Percentiles rank a stretch among this genome's conserved stretches.
Evolutionary conservation across 2,888 invertebrate species (phyloP).

Genomic region (Chalcosyrphus nemorum): DNA sequence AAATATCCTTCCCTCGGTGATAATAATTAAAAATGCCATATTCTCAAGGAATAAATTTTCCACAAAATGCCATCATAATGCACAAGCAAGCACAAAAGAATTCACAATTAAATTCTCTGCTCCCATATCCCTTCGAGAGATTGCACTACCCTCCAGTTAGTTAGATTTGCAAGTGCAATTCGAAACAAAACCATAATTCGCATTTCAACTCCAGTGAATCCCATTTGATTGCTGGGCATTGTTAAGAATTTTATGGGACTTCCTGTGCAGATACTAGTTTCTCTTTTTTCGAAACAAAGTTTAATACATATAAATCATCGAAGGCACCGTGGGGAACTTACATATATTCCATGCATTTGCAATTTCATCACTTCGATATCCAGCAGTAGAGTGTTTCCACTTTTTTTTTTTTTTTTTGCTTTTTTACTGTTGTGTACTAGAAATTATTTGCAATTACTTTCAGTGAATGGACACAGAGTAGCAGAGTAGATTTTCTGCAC

Average conservation of each 20-base stretch:
- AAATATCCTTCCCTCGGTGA: no score
- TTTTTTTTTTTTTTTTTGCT: neutral
- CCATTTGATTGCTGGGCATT: neutral
- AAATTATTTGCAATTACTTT: constrained; percentile 5
- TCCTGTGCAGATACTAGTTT: neutral
- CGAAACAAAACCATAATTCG: no score
- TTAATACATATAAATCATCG: no score
- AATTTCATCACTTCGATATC: neutral
- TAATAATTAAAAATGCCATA: no score
- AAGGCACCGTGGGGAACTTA: no score
- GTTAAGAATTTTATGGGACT: neutral
- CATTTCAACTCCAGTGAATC: no score
- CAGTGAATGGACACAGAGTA: neutral
- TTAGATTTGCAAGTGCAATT: neutral
- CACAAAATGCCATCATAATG: no score
- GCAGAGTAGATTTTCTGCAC: neutral
- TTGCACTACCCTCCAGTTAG: neutral
- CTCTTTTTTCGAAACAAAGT: neutral
- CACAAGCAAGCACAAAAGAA: no score
- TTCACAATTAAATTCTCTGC: no score
- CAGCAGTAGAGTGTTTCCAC: neutral
- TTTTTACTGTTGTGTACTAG: no score
- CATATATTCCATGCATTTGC: neutral
- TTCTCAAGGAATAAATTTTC: no score
- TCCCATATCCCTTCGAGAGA: neutral